Evolutionary conservation across 2,888 invertebrate species (phyloP).

Genomic region (Nipponacmea schrenckii): DNA sequence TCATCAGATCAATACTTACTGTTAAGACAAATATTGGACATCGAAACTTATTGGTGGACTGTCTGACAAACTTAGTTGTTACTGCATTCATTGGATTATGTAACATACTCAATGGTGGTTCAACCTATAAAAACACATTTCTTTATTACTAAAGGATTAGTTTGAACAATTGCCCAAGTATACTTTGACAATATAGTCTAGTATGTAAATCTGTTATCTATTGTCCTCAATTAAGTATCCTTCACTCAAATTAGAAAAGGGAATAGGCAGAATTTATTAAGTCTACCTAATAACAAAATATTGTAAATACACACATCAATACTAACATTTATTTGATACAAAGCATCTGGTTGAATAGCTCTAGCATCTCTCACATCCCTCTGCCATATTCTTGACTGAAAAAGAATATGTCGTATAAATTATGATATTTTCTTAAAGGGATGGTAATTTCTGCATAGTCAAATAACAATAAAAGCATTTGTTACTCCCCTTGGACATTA

Average conservation of each 20-base stretch:
- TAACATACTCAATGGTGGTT: conserved; percentile 92
- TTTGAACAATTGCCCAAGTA: too few species aligned
- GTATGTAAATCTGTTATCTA: too few species aligned
- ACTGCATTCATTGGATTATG: conserved; percentile 96
- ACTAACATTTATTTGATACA: conserved; percentile 85
- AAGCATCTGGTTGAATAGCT: conserved; percentile 92
- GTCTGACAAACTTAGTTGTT: conserved; percentile 87
- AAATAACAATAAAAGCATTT: too few species aligned
- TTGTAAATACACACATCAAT: not conserved
- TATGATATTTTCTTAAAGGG: too few species aligned
- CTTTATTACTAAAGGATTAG: not conserved
- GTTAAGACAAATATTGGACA: conserved; percentile 99
- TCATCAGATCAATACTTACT: conserved; percentile 60
- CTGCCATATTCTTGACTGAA: conserved; percentile 92
- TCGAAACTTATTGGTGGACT: conserved; percentile 99
- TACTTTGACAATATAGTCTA: too few species aligned
- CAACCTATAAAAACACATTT: conserved; percentile 70
- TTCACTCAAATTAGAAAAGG: too few species aligned
- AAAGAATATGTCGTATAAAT: conserved; percentile 20
- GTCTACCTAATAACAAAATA: too few species aligned
- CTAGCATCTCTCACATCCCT: conserved; percentile 89
- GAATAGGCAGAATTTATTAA: too few species aligned
- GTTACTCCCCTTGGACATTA: too few species aligned
- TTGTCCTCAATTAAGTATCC: too few species aligned
- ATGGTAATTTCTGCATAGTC: too few species aligned